Base-by-base conservation (phyloP, 2,113 vertebrate genomes). In the Colistium nudipinnis region DNA sequence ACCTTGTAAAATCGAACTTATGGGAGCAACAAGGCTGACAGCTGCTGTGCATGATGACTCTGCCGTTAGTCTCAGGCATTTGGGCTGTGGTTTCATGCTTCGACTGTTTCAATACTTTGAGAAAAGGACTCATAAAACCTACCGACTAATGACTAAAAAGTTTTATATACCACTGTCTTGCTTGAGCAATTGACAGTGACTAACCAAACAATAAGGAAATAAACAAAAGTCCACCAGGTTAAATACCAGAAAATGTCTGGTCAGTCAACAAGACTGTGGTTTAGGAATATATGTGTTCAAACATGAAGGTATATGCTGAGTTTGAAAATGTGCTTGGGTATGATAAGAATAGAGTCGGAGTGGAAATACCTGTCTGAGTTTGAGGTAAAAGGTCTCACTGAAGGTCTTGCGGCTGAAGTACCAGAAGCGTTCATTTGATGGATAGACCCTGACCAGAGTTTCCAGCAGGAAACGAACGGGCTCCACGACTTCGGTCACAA, bases 331-430 rank as follows among this genome's bases (percentile, higher is more conserved):
- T 4, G 33, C 16, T 9, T 16, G 24, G 25, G 16, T 27, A 48
- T 12, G 54, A 7, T 1, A 14, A 8, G 3, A 19, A n/a, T 20
- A 35, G 3, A 38, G 38, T 6, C 39, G 12, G 4, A 19, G 39
- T 10, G 13, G 35, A 72, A 27, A 7, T 94, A 99, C 98, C 96
- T 96, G 96, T 89, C 95, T 96, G 19, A 99, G 93, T 79, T 92
- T 96, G 91, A 99, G 95, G 74, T 95, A 95, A 82, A 98, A 99
- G 1, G 93, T 98, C 89, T 99, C 97, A 0, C 93, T 96, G 91
- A 97, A 98, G 71, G 95, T 93, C 90, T 98, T 99, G 43, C 97
- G 94, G 90, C 97, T 99, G 90, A 97, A 99, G 90, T 99, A 99
- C 98, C 98, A 99, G 86, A 99, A 99, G 28, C 97, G 93, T 48